phyloP scores from a whole-genome alignment of 2,888 invertebrate species.

The Cenopis cana region DNA sequence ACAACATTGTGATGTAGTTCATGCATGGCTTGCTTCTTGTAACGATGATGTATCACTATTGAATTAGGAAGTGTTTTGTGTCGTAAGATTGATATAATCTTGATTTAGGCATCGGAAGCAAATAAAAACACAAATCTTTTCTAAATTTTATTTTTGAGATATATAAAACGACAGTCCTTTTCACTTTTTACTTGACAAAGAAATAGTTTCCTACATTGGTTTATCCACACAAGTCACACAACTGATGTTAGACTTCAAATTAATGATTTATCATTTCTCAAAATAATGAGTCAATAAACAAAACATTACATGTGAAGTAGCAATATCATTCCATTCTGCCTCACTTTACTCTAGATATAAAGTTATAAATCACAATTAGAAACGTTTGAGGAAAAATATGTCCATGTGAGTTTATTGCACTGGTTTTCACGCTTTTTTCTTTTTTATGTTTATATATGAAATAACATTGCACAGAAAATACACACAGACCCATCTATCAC shows the following conservation, averaged over 20 bases:
- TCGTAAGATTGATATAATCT: constrained; percentile 8
- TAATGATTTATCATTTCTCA: no score
- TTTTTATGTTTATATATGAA: not conserved
- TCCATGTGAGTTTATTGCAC: not conserved
- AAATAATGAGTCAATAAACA: not conserved
- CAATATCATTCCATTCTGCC: no score
- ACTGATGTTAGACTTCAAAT: no score
- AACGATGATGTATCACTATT: constrained; percentile 65
- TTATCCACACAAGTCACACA: not conserved
- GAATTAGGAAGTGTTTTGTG: constrained; percentile 15
- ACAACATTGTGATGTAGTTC: constrained; percentile 54
- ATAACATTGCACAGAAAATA: not conserved
- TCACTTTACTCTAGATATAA: no score
- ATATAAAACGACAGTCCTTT: constrained; percentile 58
- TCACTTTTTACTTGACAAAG: constrained; percentile 45
- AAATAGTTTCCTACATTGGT: constrained; percentile 42
- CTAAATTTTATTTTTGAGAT: constrained; percentile 49
- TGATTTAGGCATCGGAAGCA: constrained; percentile 40
- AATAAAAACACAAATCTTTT: constrained; percentile 40
- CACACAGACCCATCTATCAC: constrained; percentile 24
- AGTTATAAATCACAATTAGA: not conserved
- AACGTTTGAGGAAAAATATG: not conserved
- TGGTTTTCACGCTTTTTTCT: not conserved
- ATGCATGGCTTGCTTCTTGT: constrained; percentile 62
- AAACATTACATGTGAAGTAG: no score